Percentiles rank a stretch among this genome's conserved stretches.
phyloP scores from a whole-genome alignment of 2,797 vertebrate species.

The Amazona ochrocephala region DNA sequence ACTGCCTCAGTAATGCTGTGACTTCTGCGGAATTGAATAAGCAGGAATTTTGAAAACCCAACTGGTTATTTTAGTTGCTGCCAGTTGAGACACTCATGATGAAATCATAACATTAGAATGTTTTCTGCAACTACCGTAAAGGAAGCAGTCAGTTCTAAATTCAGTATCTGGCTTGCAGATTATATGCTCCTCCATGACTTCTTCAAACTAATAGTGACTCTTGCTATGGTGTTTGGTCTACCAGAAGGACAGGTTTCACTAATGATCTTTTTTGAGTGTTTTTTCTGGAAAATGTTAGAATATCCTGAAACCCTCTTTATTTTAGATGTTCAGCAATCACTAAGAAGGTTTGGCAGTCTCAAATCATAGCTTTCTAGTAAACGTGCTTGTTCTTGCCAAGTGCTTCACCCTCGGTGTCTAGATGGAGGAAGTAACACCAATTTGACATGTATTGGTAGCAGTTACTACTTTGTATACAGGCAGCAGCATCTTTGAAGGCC shows the following conservation, averaged over 20 bases:
- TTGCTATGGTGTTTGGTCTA: conserved; percentile 17
- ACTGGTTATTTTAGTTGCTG: conserved; percentile 56
- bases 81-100: conserved; percentile 50
- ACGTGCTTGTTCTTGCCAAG: not conserved
- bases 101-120: conserved; percentile 66
- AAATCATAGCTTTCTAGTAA: not conserved
- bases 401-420: not conserved
- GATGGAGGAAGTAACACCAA: not conserved
- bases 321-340: not conserved
- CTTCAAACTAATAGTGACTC: conserved; percentile 53
- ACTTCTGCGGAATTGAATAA: conserved; percentile 46
- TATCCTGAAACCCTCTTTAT: not conserved
- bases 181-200: conserved; percentile 40
- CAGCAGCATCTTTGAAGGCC: not conserved
- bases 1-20: not conserved
- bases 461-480: not conserved
- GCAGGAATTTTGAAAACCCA: conserved; percentile 61
- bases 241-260: conserved; percentile 50
- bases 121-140: conserved; percentile 46
- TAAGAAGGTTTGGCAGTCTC: not conserved
- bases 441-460: not conserved
- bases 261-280: not conserved
- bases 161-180: conserved; percentile 50
- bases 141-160: conserved; percentile 59
- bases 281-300: conserved; percentile 25